Conservation (phyloP, 2,113 vertebrate species). For the Cololabis saira region DNA sequence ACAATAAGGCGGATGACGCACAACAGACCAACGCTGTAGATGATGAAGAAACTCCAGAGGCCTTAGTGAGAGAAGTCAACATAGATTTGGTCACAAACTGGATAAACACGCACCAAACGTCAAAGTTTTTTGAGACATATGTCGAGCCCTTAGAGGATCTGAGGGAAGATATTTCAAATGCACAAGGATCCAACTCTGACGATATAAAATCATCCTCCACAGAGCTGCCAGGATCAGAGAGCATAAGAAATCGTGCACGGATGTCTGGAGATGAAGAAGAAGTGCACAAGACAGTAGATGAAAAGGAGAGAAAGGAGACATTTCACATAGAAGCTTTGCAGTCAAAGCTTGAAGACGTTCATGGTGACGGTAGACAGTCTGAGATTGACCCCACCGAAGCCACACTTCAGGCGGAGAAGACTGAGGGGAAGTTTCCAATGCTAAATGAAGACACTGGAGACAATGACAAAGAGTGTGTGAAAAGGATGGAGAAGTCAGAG, state of each 20-base stretch:
- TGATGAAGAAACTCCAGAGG: slow-evolving; percentile 36
- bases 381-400: slow-evolving; percentile 25
- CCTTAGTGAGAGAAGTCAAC: slow-evolving; percentile 40
- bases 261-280: background rate
- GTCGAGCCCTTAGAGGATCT: slow-evolving; percentile 77
- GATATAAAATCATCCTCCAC: background rate
- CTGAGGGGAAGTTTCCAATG: slow-evolving; percentile 2
- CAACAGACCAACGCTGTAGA: background rate
- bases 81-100: slow-evolving; percentile 77
- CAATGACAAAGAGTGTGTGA: slow-evolving; percentile 14
- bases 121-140: slow-evolving; percentile 78
- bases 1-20: background rate
- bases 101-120: slow-evolving; percentile 73
- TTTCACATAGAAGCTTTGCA: slow-evolving; percentile 20
- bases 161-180: slow-evolving; percentile 16
- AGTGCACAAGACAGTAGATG: background rate
- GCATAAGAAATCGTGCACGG: background rate
- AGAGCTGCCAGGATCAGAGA: slow-evolving; percentile 20
- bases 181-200: background rate
- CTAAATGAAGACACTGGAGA: slow-evolving; percentile 20
- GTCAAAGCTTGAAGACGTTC: background rate
- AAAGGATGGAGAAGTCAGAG: background rate
- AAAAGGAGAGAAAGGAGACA: background rate
- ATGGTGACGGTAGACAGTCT: slow-evolving; percentile 13
- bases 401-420: background rate